Evolutionary conservation across 2,888 invertebrate genomes (phyloP).

Genomic region (Nomada fucata): DNA sequence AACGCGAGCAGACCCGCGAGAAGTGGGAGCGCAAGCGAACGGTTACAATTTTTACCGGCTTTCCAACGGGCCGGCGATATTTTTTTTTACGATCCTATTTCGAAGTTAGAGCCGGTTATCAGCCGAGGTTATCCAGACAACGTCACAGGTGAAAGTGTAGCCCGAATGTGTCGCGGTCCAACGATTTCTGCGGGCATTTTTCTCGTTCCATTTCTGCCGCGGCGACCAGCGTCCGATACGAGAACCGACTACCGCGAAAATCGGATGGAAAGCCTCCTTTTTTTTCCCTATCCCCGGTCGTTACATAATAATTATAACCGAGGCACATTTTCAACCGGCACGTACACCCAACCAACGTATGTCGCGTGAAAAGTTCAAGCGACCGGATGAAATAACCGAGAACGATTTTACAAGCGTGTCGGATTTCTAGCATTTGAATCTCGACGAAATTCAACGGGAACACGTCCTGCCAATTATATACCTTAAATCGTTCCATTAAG

Average conservation of each 20-base stretch:
- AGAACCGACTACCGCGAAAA: slow-evolving; percentile 11
- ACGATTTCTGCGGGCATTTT: slow-evolving; percentile 43
- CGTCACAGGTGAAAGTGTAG: slow-evolving; percentile 60
- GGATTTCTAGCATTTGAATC: too few species aligned
- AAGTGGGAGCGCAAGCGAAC: background rate
- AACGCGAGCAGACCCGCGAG: background rate
- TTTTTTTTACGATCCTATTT: slow-evolving; percentile 26
- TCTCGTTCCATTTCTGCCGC: background rate
- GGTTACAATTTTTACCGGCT: slow-evolving; percentile 38
- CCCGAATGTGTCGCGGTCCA: slow-evolving; percentile 53
- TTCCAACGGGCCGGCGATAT: background rate
- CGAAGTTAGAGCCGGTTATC: slow-evolving; percentile 50
- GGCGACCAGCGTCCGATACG: background rate
- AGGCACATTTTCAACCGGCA: too few species aligned
- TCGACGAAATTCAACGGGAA: too few species aligned
- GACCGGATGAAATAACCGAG: too few species aligned
- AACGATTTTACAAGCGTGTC: too few species aligned
- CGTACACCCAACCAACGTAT: too few species aligned
- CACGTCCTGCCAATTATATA: too few species aligned
- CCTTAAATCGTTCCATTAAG: too few species aligned
- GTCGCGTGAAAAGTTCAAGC: too few species aligned
- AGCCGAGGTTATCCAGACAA: slow-evolving; percentile 10
- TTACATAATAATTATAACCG: background rate
- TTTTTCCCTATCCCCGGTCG: background rate
- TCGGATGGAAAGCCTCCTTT: background rate